A percentile compares a stretch with the other conserved stretches of the same genome.
phyloP scores from a whole-genome alignment of 37 sponge, comb jelly and placozoan genomes.

The Geodia barretti region DNA sequence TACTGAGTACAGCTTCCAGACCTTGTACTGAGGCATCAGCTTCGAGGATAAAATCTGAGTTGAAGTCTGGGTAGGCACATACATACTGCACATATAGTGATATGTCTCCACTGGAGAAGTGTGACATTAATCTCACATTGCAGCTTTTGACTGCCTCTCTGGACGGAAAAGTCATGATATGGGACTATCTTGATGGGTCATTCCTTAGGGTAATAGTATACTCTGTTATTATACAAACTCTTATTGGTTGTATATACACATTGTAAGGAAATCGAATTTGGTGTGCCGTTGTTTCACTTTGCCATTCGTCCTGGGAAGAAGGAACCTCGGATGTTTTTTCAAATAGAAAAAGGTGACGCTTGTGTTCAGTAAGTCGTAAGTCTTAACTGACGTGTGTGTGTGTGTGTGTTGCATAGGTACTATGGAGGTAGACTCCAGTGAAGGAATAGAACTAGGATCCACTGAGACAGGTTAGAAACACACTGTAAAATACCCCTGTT shows the following conservation, averaged over 20 bases:
- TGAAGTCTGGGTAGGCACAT: not conserved
- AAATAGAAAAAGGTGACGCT: conserved; percentile 28
- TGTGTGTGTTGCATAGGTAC: too few species aligned
- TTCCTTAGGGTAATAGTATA: conserved; percentile 40
- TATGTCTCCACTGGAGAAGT: not conserved
- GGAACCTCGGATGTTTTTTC: conserved; percentile 37
- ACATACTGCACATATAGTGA: not conserved
- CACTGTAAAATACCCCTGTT: too few species aligned
- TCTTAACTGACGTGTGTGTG: too few species aligned
- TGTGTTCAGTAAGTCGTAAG: too few species aligned
- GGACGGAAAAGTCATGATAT: conserved; percentile 71
- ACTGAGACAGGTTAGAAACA: not conserved
- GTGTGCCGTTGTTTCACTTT: conserved; percentile 46
- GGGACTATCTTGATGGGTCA: conserved; percentile 76
- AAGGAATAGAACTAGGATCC: not conserved
- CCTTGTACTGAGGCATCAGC: too few species aligned
- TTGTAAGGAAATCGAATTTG: conserved; percentile 66
- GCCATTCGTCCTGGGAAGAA: conserved; percentile 28
- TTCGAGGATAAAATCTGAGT: too few species aligned
- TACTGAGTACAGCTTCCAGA: too few species aligned
- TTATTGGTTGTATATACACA: not conserved
- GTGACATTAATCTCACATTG: not conserved
- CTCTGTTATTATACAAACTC: not conserved
- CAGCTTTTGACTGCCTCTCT: conserved; percentile 65
- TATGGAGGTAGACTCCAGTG: not conserved